Evolutionary conservation across 2,797 vertebrate species (phyloP), one percentile per base, ranked within the genome.

Genomic region (Pantherophis alleghaniensis): DNA sequence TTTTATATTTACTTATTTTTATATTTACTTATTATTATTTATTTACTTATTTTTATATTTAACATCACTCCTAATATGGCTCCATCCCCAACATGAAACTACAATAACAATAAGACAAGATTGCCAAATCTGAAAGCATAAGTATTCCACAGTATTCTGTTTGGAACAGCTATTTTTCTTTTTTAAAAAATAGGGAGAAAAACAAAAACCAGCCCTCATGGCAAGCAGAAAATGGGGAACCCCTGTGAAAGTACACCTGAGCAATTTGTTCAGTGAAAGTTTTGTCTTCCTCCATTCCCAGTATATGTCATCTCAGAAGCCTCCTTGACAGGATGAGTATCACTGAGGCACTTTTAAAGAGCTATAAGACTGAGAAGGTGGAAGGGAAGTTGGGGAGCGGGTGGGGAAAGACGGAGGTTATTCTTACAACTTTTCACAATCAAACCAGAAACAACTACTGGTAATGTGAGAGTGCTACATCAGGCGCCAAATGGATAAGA

Each of bases 401-500:
- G 37, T 89, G 93, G 87, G 83, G 87, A 91, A 11, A 63, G 4
- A 88, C 94, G 66, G 94, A 96, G 97, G 94, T 96, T 96, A 96
- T 95, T 96, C 96, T 97, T 91, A 93, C 91, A 95, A 96, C 95
- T 97, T 96, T 97, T 97, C 97, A 97, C 95, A 96, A 97, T 96
- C 96, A 96, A 97, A 97, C 96, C 97, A 97, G 97, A 97, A 95
- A 96, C 96, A 93, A 92, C 95, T 96, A 96, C 97, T 96, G 97
- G 97, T 97, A 96, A 97, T 95, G 95, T 95, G 97, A 98, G 97
- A 98, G 97, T 97, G 91, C 96, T 97, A 95, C 96, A 97, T 97
- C 97, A 98, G 98, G 98, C 98, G 98, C 98, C 98, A 97, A 97
- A 96, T 96, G 98, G 98, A 98, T 98, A 98, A 98, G 98, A 96